A percentile compares a stretch with the other conserved stretches of the same genome.
Conservation (phyloP, 2,888 invertebrate genomes). For the Lithophane semibrunnea region DNA sequence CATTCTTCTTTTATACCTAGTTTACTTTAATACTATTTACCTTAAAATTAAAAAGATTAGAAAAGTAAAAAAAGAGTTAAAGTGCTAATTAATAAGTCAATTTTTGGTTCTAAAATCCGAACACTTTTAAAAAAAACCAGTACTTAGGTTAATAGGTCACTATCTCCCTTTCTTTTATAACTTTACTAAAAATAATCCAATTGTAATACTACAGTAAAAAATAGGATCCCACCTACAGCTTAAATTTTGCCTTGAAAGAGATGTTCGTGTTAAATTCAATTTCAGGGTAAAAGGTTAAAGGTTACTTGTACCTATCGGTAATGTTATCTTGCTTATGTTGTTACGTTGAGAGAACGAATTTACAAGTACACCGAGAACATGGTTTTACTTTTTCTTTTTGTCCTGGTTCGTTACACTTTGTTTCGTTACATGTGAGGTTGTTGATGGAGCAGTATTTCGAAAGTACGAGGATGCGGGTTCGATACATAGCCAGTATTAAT, state of each 20-base stretch:
- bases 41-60: too few relatives aligned
- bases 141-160: too few relatives aligned
- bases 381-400: slow-evolving; percentile 12
- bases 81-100: too few relatives aligned
- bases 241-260: not conserved
- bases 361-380: slow-evolving; percentile 28
- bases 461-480: not conserved
- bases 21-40: too few relatives aligned
- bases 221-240: not conserved
- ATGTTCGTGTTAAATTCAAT: slow-evolving; percentile 46
- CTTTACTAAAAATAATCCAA: not conserved
- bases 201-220: not conserved
- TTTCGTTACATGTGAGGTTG: not conserved
- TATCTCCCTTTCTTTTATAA: not conserved
- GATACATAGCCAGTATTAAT: not conserved
- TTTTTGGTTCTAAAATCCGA: not conserved
- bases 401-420: slow-evolving; percentile 22
- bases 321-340: slow-evolving; percentile 36
- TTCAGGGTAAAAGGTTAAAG: slow-evolving; percentile 48
- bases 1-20: too few relatives aligned
- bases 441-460: not conserved
- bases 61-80: too few relatives aligned
- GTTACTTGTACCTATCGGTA: slow-evolving; percentile 31
- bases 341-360: slow-evolving; percentile 31
- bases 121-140: not conserved